Conservation (phyloP, 2,888 invertebrate species). For the Megamerina dolium region DNA sequence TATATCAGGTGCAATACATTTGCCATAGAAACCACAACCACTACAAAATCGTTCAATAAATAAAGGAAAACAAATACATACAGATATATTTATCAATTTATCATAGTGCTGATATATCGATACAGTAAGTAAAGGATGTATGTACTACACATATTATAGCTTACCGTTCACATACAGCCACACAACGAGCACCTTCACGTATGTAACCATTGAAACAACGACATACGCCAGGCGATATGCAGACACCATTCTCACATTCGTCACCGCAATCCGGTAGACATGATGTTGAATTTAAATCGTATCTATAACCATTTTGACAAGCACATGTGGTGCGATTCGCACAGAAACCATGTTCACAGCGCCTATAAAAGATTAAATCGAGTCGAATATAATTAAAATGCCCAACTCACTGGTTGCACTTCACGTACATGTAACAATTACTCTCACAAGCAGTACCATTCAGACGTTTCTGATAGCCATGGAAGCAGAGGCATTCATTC, state of each 20-base stretch:
- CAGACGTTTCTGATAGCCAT: slow-evolving; percentile 37
- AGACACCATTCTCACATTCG: slow-evolving; percentile 45
- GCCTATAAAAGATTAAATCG: slow-evolving; percentile 22
- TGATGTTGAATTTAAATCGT: slow-evolving; percentile 33
- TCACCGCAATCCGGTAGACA: slow-evolving; percentile 41
- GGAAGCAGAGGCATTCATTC: slow-evolving; percentile 51
- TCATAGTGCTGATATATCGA: no score
- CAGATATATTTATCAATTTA: not conserved
- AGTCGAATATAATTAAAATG: not conserved
- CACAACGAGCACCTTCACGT: slow-evolving; percentile 31
- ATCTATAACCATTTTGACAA: slow-evolving; percentile 49
- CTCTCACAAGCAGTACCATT: slow-evolving; percentile 38
- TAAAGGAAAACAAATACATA: no score
- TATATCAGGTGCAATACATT: slow-evolving; percentile 39
- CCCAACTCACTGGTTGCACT: not conserved
- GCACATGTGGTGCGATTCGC: slow-evolving; percentile 49
- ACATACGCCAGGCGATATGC: slow-evolving; percentile 45
- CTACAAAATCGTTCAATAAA: slow-evolving; percentile 11
- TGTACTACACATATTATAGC: no score
- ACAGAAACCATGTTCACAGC: slow-evolving; percentile 50
- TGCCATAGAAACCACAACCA: slow-evolving; percentile 42
- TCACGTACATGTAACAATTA: slow-evolving; percentile 37
- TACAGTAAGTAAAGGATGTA: no score
- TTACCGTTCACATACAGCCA: slow-evolving; percentile 33
- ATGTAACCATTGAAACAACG: slow-evolving; percentile 46